phyloP scores from a whole-genome alignment of 1,140 invertebrate genomes.

The Diachasmimorpha longicaudata region DNA sequence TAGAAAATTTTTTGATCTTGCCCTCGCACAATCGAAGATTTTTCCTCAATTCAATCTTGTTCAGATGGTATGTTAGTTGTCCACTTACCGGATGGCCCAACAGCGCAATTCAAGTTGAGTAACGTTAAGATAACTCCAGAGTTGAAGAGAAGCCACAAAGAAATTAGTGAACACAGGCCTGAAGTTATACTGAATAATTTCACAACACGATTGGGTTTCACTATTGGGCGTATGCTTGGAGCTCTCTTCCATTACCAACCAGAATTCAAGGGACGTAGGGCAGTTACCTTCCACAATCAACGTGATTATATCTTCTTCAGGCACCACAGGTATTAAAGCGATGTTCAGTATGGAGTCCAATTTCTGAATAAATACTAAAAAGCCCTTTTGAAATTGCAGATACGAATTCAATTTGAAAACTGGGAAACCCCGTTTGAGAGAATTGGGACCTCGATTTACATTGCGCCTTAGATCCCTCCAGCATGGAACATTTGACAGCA shows the following conservation, averaged over 20 bases:
- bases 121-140: slow-evolving; percentile 86
- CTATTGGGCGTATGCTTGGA: slow-evolving; percentile 92
- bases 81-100: slow-evolving; percentile 95
- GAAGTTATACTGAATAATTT: slow-evolving; percentile 98
- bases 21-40: not conserved
- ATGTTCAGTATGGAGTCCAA: not conserved
- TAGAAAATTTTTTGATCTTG: too few relatives aligned
- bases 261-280: slow-evolving; percentile 89
- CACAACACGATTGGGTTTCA: slow-evolving; percentile 88
- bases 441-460: slow-evolving; percentile 95
- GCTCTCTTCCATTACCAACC: slow-evolving; percentile 96
- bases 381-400: slow-evolving; percentile 57
- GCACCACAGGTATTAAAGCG: slow-evolving; percentile 82
- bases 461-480: slow-evolving; percentile 91
- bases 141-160: slow-evolving; percentile 75
- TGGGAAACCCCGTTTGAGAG: slow-evolving; percentile 84
- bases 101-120: slow-evolving; percentile 83
- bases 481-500: slow-evolving; percentile 96
- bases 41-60: not conserved
- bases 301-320: slow-evolving; percentile 99
- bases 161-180: slow-evolving; percentile 85
- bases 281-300: slow-evolving; percentile 98
- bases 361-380: not conserved
- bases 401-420: slow-evolving; percentile 88
- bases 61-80: slow-evolving; percentile 86